Percentiles rank a stretch among this genome's conserved stretches.
Conservation (phyloP, 2,888 invertebrate species). For the Sepiola atlantica region DNA sequence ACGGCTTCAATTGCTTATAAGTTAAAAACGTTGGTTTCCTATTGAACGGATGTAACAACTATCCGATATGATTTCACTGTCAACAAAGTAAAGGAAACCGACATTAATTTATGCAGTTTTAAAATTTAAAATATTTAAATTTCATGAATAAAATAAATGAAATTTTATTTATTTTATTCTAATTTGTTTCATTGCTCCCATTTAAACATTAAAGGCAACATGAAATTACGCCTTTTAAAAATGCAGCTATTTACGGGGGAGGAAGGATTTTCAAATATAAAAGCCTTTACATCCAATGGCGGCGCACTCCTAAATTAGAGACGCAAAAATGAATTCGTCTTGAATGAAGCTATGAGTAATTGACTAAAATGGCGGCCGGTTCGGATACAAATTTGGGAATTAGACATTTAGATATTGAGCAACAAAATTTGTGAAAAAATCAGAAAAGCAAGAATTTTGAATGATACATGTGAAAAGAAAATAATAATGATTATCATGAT, state of each 20-base stretch:
- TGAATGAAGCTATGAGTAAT: neutral
- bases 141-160: neutral
- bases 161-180: neutral
- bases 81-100: neutral
- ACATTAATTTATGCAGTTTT: too few relatives aligned
- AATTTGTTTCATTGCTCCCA: neutral
- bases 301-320: conserved; percentile 32
- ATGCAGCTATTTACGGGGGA: neutral
- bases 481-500: too few relatives aligned
- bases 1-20: neutral
- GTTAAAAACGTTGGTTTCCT: neutral
- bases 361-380: neutral
- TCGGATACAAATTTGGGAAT: neutral
- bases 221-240: neutral
- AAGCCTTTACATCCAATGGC: neutral
- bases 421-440: neutral
- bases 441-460: too few relatives aligned
- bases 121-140: neutral
- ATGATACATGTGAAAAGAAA: neutral
- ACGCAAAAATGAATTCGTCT: neutral
- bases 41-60: neutral
- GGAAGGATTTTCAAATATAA: neutral
- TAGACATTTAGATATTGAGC: neutral
- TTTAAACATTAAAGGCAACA: neutral
- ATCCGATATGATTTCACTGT: neutral